Percentiles rank a stretch among this genome's conserved stretches.
Conservation (phyloP, 2,797 vertebrate species). For the Poecile montanus region DNA sequence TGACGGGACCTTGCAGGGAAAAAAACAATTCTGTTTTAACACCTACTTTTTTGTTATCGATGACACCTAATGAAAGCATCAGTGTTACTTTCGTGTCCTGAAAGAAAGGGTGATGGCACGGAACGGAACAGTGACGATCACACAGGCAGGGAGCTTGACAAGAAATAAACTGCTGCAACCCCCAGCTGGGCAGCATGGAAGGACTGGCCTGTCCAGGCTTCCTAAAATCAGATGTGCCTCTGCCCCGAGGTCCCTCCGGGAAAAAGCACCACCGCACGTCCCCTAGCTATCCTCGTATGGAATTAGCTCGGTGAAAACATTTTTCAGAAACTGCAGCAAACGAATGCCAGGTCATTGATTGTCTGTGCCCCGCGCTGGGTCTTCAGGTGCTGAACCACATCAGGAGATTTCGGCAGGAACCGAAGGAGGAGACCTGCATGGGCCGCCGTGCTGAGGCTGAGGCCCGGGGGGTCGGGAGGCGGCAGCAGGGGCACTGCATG, state of each 20-base stretch:
- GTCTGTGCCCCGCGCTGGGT: not conserved
- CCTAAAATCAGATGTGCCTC: rapidly evolving
- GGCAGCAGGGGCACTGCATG: rapidly evolving
- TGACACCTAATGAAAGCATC: not conserved
- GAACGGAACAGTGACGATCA: rapidly evolving
- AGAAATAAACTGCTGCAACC: not conserved
- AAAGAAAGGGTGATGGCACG: not conserved
- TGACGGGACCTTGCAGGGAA: not conserved
- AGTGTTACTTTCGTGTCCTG: not conserved
- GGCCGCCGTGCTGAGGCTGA: not conserved
- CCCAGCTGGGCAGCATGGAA: rapidly evolving
- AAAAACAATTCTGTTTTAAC: not conserved
- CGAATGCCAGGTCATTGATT: rapidly evolving
- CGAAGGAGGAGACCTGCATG: rapidly evolving
- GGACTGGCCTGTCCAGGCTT: not conserved
- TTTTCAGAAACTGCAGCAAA: rapidly evolving
- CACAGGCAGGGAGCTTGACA: not conserved
- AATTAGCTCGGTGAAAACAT: rapidly evolving
- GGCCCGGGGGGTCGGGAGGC: rapidly evolving
- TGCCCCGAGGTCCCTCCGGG: too few species aligned
- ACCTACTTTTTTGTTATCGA: not conserved
- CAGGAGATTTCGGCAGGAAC: not conserved
- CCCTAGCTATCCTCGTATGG: rapidly evolving
- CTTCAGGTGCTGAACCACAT: rapidly evolving
- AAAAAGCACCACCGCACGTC: rapidly evolving